phyloP scores from a whole-genome alignment of 1,140 invertebrate genomes.

The Ostrea edulis region DNA sequence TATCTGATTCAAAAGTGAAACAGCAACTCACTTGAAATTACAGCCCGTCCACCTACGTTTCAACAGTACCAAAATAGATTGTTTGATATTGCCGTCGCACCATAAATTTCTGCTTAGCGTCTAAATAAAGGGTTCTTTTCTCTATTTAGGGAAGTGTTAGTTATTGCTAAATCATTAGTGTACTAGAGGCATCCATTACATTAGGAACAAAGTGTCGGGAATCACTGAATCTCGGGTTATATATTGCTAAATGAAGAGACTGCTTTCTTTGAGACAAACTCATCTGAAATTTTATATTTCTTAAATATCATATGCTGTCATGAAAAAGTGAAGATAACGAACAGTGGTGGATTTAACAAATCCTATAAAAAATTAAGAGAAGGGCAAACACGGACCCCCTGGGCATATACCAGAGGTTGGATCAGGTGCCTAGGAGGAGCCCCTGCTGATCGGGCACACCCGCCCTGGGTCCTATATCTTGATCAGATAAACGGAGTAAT shows the following conservation, averaged over 20 bases:
- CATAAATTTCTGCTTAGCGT: neutral
- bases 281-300: too few species aligned
- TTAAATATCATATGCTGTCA: too few species aligned
- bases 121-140: constrained; percentile 15
- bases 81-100: neutral
- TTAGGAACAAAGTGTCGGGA: neutral
- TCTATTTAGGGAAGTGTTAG: constrained; percentile 31
- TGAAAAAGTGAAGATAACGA: too few species aligned
- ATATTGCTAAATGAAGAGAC: neutral
- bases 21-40: constrained; percentile 1
- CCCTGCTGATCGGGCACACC: too few species aligned
- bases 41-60: constrained; percentile 20
- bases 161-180: constrained; percentile 1
- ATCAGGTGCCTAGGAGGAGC: too few species aligned
- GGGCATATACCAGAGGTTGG: too few species aligned
- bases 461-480: too few species aligned
- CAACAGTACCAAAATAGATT: constrained; percentile 20
- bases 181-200: constrained; percentile 13
- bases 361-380: too few species aligned
- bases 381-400: too few species aligned
- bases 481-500: too few species aligned
- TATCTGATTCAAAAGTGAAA: constrained; percentile 25
- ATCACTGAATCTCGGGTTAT: neutral
- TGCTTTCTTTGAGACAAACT: neutral
- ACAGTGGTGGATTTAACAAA: too few species aligned